Conservation (phyloP, 2,888 invertebrate species). For the Eupithecia vulgata region DNA sequence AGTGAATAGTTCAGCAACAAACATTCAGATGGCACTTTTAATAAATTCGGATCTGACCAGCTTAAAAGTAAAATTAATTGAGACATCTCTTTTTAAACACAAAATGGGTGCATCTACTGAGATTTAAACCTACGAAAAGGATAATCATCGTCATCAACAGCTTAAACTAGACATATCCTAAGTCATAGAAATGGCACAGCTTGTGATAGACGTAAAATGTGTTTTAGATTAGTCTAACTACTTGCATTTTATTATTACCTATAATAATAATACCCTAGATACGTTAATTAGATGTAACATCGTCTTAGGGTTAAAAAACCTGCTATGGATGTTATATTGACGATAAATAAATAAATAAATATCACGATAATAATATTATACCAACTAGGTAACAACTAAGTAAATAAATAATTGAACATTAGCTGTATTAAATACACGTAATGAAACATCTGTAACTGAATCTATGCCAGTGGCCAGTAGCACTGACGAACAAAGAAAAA, state of each 20-base stretch:
- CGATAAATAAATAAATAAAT: too few relatives aligned
- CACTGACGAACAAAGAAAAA: background rate
- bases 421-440: background rate
- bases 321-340: too few relatives aligned
- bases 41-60: background rate
- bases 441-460: background rate
- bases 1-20: constrained; percentile 12
- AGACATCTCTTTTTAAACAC: background rate
- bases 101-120: background rate
- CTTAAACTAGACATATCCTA: background rate
- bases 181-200: too few relatives aligned
- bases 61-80: background rate
- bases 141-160: background rate
- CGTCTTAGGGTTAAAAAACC: too few relatives aligned
- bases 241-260: too few relatives aligned
- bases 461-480: background rate
- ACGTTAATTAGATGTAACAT: too few relatives aligned
- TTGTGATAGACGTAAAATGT: too few relatives aligned
- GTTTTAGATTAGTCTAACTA: too few relatives aligned
- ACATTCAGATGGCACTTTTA: constrained; percentile 42
- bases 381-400: too few relatives aligned
- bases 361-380: background rate
- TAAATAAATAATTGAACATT: background rate
- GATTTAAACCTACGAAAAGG: too few relatives aligned
- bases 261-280: too few relatives aligned